Evolutionary conservation across 2,113 vertebrate genomes (phyloP).

Genomic region (human (Homo sapiens)): DNA sequence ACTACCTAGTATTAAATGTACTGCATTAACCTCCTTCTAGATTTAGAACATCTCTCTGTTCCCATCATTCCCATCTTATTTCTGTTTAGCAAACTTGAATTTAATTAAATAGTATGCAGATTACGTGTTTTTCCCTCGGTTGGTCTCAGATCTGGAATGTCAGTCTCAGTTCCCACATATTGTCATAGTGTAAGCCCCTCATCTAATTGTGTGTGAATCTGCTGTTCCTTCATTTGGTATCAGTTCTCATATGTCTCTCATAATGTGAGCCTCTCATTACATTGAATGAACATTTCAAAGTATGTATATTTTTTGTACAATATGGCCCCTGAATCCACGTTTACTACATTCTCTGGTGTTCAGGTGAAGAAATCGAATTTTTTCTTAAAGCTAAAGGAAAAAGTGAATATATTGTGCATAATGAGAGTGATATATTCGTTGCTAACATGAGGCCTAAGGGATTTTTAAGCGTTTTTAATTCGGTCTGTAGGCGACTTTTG

Average conservation of each 20-base stretch:
- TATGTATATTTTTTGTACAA: not conserved
- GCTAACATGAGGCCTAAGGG: not conserved
- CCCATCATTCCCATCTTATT: not conserved
- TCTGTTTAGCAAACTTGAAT: constrained; percentile 9
- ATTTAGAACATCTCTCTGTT: not conserved
- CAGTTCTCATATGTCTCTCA: not conserved
- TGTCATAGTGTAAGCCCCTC: not conserved
- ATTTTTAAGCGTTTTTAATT: not conserved
- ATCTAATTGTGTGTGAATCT: not conserved
- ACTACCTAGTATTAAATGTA: not conserved
- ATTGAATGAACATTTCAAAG: not conserved
- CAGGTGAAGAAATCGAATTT: not conserved
- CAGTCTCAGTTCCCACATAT: not conserved
- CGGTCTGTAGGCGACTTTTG: not conserved
- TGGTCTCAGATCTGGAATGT: not conserved
- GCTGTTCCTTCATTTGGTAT: not conserved
- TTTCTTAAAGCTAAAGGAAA: not conserved
- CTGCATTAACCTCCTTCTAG: not conserved
- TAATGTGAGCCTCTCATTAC: not conserved
- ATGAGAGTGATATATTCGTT: not conserved
- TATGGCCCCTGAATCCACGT: not conserved
- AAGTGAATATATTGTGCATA: not conserved
- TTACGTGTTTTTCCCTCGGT: not conserved
- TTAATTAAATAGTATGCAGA: not conserved
- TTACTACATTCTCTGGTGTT: not conserved